Percentiles rank a stretch among this genome's conserved stretches.
These are phyloP conservation scores for Branchipolynoe longqiensis DNA, from an alignment of 2,888 invertebrate genomes.

Conservation along the genomic window DNA sequence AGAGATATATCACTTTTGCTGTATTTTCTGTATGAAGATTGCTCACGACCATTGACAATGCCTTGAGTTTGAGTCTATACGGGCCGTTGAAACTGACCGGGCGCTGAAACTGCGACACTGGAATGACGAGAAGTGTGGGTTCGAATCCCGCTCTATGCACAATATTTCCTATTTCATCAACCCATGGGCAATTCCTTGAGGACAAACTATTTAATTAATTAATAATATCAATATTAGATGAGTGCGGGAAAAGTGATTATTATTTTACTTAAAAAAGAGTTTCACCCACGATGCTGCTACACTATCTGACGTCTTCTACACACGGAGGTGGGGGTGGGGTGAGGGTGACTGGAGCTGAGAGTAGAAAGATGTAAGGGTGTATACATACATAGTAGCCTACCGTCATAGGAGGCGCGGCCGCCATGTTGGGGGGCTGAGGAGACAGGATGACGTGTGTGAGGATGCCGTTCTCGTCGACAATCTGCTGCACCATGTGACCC, in stretches of 20 bases:
- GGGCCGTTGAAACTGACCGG: too few relatives aligned
- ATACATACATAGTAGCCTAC: conserved; percentile 78
- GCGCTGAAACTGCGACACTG: too few relatives aligned
- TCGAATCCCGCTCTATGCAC: too few relatives aligned
- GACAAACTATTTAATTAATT: too few relatives aligned
- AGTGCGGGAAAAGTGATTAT: too few relatives aligned
- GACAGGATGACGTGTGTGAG: conserved; percentile 94
- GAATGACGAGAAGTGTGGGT: neutral
- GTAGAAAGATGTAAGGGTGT: conserved; percentile 75
- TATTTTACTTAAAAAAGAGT: neutral
- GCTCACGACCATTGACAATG: too few relatives aligned
- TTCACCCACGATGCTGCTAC: neutral
- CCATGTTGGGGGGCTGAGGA: conserved; percentile 83
- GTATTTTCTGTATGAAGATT: too few relatives aligned
- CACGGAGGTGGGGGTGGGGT: too few relatives aligned
- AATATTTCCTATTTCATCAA: too few relatives aligned
- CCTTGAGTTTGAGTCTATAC: too few relatives aligned
- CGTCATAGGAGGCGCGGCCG: conserved; percentile 75
- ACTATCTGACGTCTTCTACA: conserved; percentile 1
- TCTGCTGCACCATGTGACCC: conserved; percentile 94
- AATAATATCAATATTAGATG: too few relatives aligned
- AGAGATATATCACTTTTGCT: too few relatives aligned
- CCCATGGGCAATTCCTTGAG: neutral
- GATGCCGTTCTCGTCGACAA: conserved; percentile 93
- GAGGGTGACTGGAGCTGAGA: neutral